Base-by-base conservation (phyloP, 2,888 invertebrate species). In the Carcina quercana region DNA sequence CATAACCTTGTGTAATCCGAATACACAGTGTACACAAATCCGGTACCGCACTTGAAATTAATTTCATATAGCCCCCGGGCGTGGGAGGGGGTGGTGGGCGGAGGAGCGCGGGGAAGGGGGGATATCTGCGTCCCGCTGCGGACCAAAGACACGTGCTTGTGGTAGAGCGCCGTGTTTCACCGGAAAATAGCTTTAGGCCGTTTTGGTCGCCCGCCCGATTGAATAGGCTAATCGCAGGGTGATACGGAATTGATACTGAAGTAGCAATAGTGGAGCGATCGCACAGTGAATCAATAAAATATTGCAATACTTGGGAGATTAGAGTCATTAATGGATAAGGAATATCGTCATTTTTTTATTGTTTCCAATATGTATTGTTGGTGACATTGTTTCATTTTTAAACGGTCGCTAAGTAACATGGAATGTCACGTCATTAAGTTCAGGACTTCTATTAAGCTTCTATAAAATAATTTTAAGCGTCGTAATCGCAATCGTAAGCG, bases 1-100 rank as follows among this genome's bases (percentile, higher is more conserved):
- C 13, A 44, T 54, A 37, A 54, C 37, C 42, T 42, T 38, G 17
- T 17, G 5, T 17, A n/a, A 45, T 48, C 49, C 45, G 44, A 49
- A 46, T 50, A 51, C 52, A 53, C 56, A 68, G 54, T 68, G 80
- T 75, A 79, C 70, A 83, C 76, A 80, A 72, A 69, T 70, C 66
- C 55, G 55, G 53, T 39, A 52, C 54, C 51, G 62, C 63, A 65
- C 70, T 70, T 60, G 64, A 82, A 83, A 83, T 82, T 83, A 83
- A 83, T 82, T 82, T 75, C 69, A 61, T 59, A 71, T 73, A 65
- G 78, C 82, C 70, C 35, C 38, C 39, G 61, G 75, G 48, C 45
- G 36, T n/a, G 38, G 31, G 40, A 42, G 42, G 43, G 36, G 24
- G 33, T 5, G 25, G 22, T 11, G 12, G n/a, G n/a, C n/a, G n/a